These are phyloP conservation scores for Noctua janthina DNA, from an alignment of 2,888 invertebrate genomes.

Conservation along the genomic window DNA sequence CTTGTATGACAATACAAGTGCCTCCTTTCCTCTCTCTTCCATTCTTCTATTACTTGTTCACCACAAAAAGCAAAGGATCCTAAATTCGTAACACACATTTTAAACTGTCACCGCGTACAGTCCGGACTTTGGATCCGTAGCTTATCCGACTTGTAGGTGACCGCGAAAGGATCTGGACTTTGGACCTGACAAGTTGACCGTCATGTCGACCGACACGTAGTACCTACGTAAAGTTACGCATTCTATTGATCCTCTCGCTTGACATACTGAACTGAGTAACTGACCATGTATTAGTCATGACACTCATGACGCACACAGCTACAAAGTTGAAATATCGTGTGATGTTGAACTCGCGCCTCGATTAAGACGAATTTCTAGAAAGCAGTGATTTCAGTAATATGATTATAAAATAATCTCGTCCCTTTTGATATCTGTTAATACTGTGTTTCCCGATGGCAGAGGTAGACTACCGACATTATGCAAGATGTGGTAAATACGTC, in stretches of 20 bases:
- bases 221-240: conserved; percentile 31
- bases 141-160: conserved; percentile 1
- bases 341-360: conserved; percentile 5
- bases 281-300: conserved; percentile 1
- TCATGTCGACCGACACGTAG: conserved; percentile 5
- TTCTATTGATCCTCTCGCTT: conserved; percentile 32
- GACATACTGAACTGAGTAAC: conserved; percentile 27
- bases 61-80: background rate
- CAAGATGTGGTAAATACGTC: background rate
- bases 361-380: background rate
- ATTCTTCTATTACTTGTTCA: background rate
- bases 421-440: too few species aligned
- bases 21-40: too few species aligned
- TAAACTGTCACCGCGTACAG: conserved; percentile 8
- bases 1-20: too few species aligned
- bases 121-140: conserved; percentile 37
- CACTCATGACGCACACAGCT: conserved; percentile 16
- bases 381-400: background rate
- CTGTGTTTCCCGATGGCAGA: too few species aligned
- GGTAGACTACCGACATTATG: too few species aligned
- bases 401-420: too few species aligned
- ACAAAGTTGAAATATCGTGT: conserved; percentile 12
- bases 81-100: background rate
- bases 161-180: conserved; percentile 20
- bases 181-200: conserved; percentile 8